Evolutionary conservation across 2,113 vertebrate genomes (phyloP).

Genomic region (Podarcis cretensis): DNA sequence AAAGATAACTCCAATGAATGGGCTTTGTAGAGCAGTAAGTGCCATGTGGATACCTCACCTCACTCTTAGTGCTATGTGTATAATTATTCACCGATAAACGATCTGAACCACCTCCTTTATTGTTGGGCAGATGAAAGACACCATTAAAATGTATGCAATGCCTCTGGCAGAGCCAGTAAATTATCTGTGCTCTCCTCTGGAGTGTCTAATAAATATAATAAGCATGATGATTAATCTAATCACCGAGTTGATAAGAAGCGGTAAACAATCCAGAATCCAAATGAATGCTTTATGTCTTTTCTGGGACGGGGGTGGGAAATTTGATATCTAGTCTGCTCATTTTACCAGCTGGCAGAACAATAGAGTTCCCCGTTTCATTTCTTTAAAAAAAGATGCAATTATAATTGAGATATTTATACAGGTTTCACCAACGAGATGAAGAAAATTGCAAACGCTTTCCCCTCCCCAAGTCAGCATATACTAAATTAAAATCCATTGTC

Average conservation of each 20-base stretch:
- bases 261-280: background rate
- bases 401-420: background rate
- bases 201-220: background rate
- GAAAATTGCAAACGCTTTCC: background rate
- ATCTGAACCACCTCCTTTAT: background rate
- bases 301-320: background rate
- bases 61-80: background rate
- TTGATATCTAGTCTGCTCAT: background rate
- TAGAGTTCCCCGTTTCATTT: background rate
- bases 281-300: background rate
- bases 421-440: background rate
- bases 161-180: background rate
- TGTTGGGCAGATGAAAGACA: background rate
- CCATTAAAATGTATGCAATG: background rate
- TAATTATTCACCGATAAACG: background rate
- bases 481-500: background rate
- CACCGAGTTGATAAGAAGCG: background rate
- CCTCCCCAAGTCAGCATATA: background rate
- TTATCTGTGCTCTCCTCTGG: background rate
- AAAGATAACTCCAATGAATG: background rate
- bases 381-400: background rate
- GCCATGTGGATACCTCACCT: background rate
- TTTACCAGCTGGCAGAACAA: background rate
- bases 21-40: background rate
- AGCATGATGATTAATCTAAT: background rate